Conservation (phyloP, 2,113 vertebrate species). For the Calonectris borealis region DNA sequence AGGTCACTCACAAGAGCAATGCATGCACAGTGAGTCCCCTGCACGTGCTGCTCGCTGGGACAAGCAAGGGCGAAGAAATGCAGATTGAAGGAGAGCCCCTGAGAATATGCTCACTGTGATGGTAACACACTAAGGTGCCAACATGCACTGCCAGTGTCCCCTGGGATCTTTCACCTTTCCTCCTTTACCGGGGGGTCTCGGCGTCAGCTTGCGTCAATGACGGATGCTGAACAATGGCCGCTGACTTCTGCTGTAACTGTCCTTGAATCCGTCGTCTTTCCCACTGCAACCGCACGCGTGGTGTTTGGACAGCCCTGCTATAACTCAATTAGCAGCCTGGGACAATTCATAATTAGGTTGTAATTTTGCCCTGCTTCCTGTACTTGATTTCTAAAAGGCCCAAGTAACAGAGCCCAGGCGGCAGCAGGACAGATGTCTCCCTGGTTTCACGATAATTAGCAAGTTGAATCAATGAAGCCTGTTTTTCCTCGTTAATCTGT, state of each 20-base stretch:
- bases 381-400: neutral
- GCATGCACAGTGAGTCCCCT: neutral
- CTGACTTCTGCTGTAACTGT: neutral
- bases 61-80: neutral
- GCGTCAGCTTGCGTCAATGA: neutral
- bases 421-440: neutral
- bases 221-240: rapidly evolving
- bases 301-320: neutral
- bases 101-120: rapidly evolving
- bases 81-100: neutral
- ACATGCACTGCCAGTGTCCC: no score
- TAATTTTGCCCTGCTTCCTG: neutral
- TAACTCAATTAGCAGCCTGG: neutral
- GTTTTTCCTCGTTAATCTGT: neutral
- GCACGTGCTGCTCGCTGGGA: rapidly evolving
- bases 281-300: neutral
- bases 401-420: neutral
- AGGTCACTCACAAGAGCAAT: neutral
- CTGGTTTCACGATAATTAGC: neutral
- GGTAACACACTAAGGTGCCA: neutral
- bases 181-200: neutral
- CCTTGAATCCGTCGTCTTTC: neutral
- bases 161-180: neutral
- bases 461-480: neutral
- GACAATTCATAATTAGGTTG: neutral